Base-by-base conservation (phyloP, 2,888 invertebrate species). In the Standfussiana lucernea region DNA sequence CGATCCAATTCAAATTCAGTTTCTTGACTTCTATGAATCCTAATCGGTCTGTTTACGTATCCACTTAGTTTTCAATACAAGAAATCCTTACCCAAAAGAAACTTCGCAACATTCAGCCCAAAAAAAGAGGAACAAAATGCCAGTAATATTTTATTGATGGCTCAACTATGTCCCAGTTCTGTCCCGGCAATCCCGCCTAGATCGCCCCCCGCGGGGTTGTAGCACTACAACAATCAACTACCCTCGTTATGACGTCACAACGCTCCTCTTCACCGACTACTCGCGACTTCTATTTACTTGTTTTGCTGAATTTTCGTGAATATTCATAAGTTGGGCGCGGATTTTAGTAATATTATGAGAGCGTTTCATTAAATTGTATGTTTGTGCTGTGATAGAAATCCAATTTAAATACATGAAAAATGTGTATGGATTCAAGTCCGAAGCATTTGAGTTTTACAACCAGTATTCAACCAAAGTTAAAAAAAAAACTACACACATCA, bases 221-320 rank as follows among this genome's bases (percentile, higher is more conserved):
- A 50, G 59, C 77, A 84, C 82, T 81, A 82, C 82, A 83, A 88
- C 90, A 88, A 89, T 89, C 88, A 86, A 86, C 84, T 85, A 80
- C 77, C 74, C 75, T 86, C 83, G 88, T 90, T 88, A 89, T 87
- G 85, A 88, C 87, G 89, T 87, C 88, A 86, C 82, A 66, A 35
- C 64, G 24, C 71, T 80, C 78, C 74, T 62, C 80, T 79, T 78
- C 72, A 69, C 70, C 80, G 73, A 79, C 79, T 84, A 71, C 70
- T 66, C 21, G 59, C 74, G 74, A 80, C 77, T 85, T 72, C 72
- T 78, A 65, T 83, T 75, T 77, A 75, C 73, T 77, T 86, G 79
- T 85, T 76, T 86, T 75, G 72, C 37, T 66, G 75, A 79, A 80
- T 87, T 75, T 74, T 79, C 79, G 66, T 79, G 79, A 79, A 79